Base-by-base conservation (phyloP, 2,888 invertebrate species). In the Eupithecia subumbrata region DNA sequence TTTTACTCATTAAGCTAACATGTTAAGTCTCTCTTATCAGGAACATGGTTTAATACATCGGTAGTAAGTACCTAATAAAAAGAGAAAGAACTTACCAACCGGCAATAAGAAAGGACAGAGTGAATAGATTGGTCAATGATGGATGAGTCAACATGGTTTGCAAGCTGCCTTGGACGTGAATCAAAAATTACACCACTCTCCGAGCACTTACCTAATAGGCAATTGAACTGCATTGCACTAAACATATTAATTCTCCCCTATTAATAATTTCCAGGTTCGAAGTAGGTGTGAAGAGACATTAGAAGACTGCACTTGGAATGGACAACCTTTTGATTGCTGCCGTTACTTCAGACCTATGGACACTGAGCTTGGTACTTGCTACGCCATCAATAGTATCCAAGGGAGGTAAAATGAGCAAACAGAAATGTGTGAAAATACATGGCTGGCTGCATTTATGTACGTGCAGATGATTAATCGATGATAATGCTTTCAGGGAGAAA, bases 301-400 rank as follows among this genome's bases (percentile, higher is more conserved):
- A 71, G 84, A 90, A 2, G 93, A 93, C 74, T 97, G 97, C 82
- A 91, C 92, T 40, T 96, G 97, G 97, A 96, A 96, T 82, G 91
- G 92, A 0, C 84, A 89, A 30, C 84, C 87, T 4, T 97, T 97
- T 81, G 95, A 96, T 63, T 97, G 97, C 83, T 97, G 97, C 84
- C 89, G 92, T 71, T 96, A 96, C 86, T 97, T 97, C 81, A 91
- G 93, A 72, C 94, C 95, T 18, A 92, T 97, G 88, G 95, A 96
- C 79, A 96, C 97, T 0, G 97, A 97, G 85, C 86, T 97, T 70
- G 97, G 97, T 0, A 92, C 93, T 69, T 97, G 97, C 84, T 97
- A 95, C 85, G 96, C 95, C 40, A 95, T 97, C 16, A 97, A 97
- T 82, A 96, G 96, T 2, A 90, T 96, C 74, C 97, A 97, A 87